Conservation (phyloP, 2,888 invertebrate genomes). For the Mimas tiliae region DNA sequence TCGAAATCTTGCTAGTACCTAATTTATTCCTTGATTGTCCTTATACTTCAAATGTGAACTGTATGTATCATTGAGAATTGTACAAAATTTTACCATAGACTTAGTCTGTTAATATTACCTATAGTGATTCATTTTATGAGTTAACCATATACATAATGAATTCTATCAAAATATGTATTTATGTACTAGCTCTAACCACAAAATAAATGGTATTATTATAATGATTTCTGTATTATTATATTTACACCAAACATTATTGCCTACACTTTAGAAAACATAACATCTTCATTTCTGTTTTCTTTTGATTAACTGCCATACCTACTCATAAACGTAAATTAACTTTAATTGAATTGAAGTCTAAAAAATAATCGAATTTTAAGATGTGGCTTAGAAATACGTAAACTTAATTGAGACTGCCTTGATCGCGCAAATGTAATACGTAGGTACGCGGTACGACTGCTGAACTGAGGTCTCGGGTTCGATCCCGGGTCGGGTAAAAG, state of each 20-base stretch:
- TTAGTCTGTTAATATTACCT: slow-evolving; percentile 56
- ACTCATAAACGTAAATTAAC: too few species aligned
- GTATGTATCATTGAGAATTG: slow-evolving; percentile 59
- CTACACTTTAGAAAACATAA: too few species aligned
- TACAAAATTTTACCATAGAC: slow-evolving; percentile 75
- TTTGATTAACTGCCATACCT: too few species aligned
- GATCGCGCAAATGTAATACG: too few species aligned
- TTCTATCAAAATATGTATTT: slow-evolving; percentile 70
- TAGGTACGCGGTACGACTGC: too few species aligned
- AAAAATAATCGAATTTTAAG: background rate
- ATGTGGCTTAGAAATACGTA: too few species aligned
- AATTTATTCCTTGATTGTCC: slow-evolving; percentile 58
- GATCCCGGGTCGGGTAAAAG: too few species aligned
- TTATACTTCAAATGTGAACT: slow-evolving; percentile 44
- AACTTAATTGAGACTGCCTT: too few species aligned
- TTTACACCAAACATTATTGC: slow-evolving; percentile 18
- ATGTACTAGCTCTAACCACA: slow-evolving; percentile 77
- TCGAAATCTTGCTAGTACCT: slow-evolving; percentile 61
- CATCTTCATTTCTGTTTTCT: too few species aligned
- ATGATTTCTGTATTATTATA: slow-evolving; percentile 32
- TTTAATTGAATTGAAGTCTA: too few species aligned
- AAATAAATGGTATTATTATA: slow-evolving; percentile 79
- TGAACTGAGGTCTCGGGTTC: too few species aligned
- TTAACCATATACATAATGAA: slow-evolving; percentile 75
- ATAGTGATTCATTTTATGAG: slow-evolving; percentile 69